Evolutionary conservation across 1,140 invertebrate genomes (phyloP).

Genomic region (Anoplolepis gracilipes): DNA sequence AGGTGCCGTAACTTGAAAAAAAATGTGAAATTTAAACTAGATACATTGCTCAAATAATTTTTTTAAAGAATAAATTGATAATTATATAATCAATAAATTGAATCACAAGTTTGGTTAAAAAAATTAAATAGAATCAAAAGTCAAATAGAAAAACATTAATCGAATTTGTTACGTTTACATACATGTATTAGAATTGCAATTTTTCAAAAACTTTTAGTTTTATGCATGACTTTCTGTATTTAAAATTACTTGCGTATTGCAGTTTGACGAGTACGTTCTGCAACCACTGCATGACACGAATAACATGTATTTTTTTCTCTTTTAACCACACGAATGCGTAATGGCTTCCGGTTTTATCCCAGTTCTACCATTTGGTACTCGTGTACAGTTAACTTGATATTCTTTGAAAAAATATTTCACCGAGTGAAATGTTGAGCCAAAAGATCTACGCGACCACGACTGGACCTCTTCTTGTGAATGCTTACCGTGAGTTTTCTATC

Average conservation of each 20-base stretch:
- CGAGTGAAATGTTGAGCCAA: not conserved
- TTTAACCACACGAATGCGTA: constrained; percentile 37
- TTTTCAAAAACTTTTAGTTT: not conserved
- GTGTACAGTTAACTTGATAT: constrained; percentile 33
- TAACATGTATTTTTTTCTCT: not conserved
- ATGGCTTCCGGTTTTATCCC: constrained; percentile 38
- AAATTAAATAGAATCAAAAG: not conserved
- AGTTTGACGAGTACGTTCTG: not conserved
- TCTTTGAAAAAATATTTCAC: constrained; percentile 59
- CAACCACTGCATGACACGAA: not conserved
- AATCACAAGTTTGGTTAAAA: not conserved
- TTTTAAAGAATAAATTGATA: not conserved
- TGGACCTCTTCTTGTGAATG: not conserved
- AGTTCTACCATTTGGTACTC: not conserved
- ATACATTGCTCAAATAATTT: not conserved
- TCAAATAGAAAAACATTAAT: not conserved
- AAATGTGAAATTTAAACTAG: not conserved
- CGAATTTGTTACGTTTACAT: not conserved
- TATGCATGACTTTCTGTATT: not conserved
- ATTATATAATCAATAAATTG: not conserved
- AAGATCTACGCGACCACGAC: not conserved
- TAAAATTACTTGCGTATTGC: not conserved
- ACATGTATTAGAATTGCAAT: not conserved
- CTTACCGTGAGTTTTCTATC: constrained; percentile 39
- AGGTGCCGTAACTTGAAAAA: too few species aligned